phyloP scores from a whole-genome alignment of 2,113 vertebrate species.

The Alethe diademata region DNA sequence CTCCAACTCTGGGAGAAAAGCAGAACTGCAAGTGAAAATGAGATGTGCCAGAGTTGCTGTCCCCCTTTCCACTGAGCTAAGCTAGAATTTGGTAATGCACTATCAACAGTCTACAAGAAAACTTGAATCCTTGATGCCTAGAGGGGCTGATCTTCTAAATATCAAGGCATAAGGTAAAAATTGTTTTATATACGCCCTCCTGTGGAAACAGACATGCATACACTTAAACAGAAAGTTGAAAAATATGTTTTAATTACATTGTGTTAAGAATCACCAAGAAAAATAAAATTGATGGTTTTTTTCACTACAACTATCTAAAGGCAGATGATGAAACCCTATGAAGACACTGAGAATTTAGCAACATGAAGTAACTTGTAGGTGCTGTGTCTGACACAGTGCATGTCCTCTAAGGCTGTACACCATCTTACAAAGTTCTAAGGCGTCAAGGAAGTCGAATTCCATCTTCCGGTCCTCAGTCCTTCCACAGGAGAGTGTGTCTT shows the following conservation, averaged over 20 bases:
- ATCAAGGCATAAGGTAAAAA: neutral
- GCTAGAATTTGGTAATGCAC: accelerated
- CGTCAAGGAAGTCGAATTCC: neutral
- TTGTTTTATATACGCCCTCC: neutral
- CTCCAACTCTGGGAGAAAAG: neutral
- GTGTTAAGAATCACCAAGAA: neutral
- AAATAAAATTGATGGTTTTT: neutral
- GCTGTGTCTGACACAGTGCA: neutral
- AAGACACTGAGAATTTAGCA: neutral
- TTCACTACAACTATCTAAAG: neutral
- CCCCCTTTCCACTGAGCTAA: neutral
- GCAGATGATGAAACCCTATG: neutral
- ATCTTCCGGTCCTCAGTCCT: neutral
- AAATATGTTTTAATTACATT: neutral
- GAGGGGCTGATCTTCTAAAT: neutral
- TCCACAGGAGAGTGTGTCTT: neutral
- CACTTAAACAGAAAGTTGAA: neutral
- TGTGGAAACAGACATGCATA: neutral
- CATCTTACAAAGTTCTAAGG: neutral
- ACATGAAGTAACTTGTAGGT: neutral
- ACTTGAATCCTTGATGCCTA: neutral
- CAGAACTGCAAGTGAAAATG: neutral
- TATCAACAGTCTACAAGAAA: neutral
- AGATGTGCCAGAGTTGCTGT: neutral
- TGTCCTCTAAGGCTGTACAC: neutral